A percentile compares a stretch with the other conserved stretches of the same genome.
Evolutionary conservation across 2,113 vertebrate genomes (phyloP).

Genomic region (Thunnus thynnus): DNA sequence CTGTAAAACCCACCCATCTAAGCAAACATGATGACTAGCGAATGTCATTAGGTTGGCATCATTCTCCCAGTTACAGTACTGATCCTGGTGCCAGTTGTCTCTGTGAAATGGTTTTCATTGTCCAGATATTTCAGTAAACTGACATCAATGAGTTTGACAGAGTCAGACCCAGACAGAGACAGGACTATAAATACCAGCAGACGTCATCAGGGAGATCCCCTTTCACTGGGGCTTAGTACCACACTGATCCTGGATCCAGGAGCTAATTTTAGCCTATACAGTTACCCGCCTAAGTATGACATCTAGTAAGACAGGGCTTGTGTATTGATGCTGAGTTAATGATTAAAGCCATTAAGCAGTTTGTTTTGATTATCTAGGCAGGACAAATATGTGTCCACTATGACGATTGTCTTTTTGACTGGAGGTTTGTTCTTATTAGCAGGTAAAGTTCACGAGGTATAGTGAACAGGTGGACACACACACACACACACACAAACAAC

Average conservation of each 20-base stretch:
- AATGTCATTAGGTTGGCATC: background rate
- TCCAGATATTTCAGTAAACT: slow-evolving; percentile 17
- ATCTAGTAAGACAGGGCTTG: background rate
- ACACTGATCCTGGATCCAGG: slow-evolving; percentile 39
- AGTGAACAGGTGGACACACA: slow-evolving; percentile 16
- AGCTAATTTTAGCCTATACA: slow-evolving; percentile 50
- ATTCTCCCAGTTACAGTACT: background rate
- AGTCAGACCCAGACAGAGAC: slow-evolving; percentile 19
- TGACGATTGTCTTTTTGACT: background rate
- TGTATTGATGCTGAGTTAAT: slow-evolving; percentile 11
- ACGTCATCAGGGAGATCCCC: slow-evolving; percentile 65
- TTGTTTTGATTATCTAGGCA: slow-evolving; percentile 14
- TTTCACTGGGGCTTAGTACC: slow-evolving; percentile 60
- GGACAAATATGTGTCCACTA: slow-evolving; percentile 1
- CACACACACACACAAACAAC: slow-evolving; percentile 6
- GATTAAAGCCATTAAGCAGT: slow-evolving; percentile 15
- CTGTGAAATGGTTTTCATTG: slow-evolving; percentile 14
- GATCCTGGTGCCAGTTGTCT: slow-evolving; percentile 6
- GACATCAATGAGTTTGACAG: slow-evolving; percentile 10
- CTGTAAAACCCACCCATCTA: background rate
- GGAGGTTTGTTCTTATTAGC: background rate
- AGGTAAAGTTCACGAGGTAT: background rate
- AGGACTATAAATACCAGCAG: slow-evolving; percentile 51
- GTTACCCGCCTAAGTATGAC: slow-evolving; percentile 17
- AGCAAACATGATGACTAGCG: background rate